A percentile compares a stretch with the other conserved stretches of the same genome.
These are phyloP conservation scores for Polyommatus icarus DNA, from an alignment of 2,888 invertebrate genomes.

Conservation along the genomic window DNA sequence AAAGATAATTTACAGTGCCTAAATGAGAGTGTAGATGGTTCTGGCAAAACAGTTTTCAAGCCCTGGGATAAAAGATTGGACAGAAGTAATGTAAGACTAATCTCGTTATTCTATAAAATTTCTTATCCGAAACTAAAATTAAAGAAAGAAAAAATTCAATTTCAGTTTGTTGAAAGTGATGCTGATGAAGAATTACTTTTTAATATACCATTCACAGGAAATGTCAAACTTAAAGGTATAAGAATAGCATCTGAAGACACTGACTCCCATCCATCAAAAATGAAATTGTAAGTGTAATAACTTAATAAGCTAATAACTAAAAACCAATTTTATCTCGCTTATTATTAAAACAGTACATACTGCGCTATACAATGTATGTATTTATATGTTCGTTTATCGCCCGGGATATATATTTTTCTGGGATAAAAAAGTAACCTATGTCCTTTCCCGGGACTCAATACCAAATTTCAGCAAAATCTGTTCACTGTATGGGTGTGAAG, in stretches of 20 bases:
- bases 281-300: constrained; percentile 87
- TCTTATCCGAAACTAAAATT: not conserved
- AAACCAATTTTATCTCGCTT: no score
- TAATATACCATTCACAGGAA: constrained; percentile 98
- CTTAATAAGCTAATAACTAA: not conserved
- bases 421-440: no score
- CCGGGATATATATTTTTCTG: no score
- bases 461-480: no score
- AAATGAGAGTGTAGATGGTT: constrained; percentile 92
- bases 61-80: constrained; percentile 93
- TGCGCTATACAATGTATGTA: not conserved
- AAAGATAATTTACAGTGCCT: constrained; percentile 92
- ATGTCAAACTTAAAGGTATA: constrained; percentile 96
- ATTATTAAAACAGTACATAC: no score
- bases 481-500: no score
- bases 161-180: constrained; percentile 97
- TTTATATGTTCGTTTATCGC: not conserved
- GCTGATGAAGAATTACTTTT: constrained; percentile 97
- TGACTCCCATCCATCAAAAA: constrained; percentile 90
- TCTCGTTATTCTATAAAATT: not conserved
- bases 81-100: constrained; percentile 82
- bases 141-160: not conserved
- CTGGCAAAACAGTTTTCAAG: constrained; percentile 94
- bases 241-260: constrained; percentile 95
- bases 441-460: no score